Evolutionary conservation across 2,888 invertebrate genomes (phyloP).

Genomic region (Cryptosula pallasiana): DNA sequence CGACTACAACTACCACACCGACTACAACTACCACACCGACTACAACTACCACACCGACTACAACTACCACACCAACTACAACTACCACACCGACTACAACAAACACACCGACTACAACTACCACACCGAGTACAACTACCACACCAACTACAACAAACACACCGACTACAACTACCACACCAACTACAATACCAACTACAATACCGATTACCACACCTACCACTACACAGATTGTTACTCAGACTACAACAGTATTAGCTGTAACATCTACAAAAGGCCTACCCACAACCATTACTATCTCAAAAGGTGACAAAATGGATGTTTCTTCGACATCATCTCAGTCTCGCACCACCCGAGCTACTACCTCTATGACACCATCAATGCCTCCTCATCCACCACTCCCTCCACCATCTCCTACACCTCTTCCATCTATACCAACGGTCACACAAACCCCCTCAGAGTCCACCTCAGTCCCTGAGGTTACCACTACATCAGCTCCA

Average conservation of each 20-base stretch:
- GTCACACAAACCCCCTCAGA: background rate
- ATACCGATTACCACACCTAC: background rate
- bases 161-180: background rate
- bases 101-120: background rate
- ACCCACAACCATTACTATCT: background rate
- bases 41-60: background rate
- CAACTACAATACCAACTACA: background rate
- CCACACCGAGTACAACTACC: background rate
- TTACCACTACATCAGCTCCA: background rate
- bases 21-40: background rate
- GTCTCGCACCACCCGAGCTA: background rate
- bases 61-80: background rate
- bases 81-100: background rate
- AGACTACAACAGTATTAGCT: background rate
- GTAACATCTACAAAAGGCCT: background rate
- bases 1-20: background rate
- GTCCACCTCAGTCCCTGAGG: background rate
- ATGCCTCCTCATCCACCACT: background rate
- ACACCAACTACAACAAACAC: background rate
- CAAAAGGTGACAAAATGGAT: background rate
- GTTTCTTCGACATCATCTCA: background rate
- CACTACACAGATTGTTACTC: too few relatives aligned
- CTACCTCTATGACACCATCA: background rate
- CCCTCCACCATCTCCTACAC: background rate
- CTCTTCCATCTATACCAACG: background rate